Evolutionary conservation across 2,888 invertebrate species (phyloP), one percentile per base, ranked within the genome.

Genomic region (Mallateleia sp.): DNA sequence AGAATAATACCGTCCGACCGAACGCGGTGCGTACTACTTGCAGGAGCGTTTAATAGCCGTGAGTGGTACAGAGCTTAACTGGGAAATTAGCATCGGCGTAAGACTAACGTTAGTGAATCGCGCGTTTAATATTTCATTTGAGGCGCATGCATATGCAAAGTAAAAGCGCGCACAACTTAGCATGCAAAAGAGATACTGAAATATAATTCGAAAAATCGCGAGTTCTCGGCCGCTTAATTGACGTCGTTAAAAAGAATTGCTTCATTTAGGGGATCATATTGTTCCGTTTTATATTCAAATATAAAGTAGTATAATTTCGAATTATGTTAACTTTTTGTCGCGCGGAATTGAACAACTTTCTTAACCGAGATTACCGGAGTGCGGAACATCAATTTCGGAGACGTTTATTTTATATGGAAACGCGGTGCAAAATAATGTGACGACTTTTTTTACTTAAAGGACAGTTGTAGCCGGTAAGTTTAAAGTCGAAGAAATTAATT

Each of bases 261-360:
- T 80, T 42, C 80, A 81, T 75, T 64, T 62, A 38, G 24, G 60
- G 56, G 72, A 77, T 67, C 66, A 60, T 47, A 79, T 67, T 79
- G 74, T 74, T 74, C 66, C 84, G 28, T 45, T 78, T 74, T 79
- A 85, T 78, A 85, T 85, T 85, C 74, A 74, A 78, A 84, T 84
- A 66, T 72, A 77, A 74, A 74, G 58, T 56, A 58, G 64, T 28
- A 38, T 67, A 64, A 66, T 66, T 81, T 66, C 74, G 52, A 64
- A 58, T 74, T 56, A 66, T 60, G 72, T 52, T 66, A 74, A 38
- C 54, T 74, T 69, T 72, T 54, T 71, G 56, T 72, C 45, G 60
- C n/a, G 11, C 45, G 52, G 20, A 80, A 72, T 69, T 78, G 64
- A 77, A 54, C 77, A 45, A 66, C 42, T 77, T 75, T 64, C 75